A percentile compares a stretch with the other conserved stretches of the same genome.
These are phyloP conservation scores for Emydura subglobosa DNA, from an alignment of 2,113 vertebrate genomes.

Conservation along the genomic window DNA sequence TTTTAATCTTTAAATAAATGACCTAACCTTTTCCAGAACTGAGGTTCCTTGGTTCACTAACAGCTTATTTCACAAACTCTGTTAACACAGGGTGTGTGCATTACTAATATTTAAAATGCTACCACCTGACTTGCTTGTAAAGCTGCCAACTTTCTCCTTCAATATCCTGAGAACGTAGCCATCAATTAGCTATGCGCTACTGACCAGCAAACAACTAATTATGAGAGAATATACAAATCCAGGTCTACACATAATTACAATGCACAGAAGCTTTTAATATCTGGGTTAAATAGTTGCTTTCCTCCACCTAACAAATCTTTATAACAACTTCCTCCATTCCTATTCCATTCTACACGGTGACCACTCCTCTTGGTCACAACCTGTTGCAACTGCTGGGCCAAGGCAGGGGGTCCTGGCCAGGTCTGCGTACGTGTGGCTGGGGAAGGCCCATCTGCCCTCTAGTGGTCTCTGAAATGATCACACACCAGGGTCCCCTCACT, in stretches of 20 bases:
- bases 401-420: too few species aligned
- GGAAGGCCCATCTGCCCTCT: too few species aligned
- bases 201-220: not conserved
- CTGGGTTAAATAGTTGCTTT: not conserved
- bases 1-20: not conserved
- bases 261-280: not conserved
- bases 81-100: not conserved
- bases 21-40: accelerated
- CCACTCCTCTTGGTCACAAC: too few species aligned
- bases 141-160: not conserved
- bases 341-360: not conserved
- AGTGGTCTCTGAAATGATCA: too few species aligned
- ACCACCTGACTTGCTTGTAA: not conserved
- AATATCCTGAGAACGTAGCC: accelerated
- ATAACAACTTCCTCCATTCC: not conserved
- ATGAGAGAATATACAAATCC: not conserved
- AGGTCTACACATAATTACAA: not conserved
- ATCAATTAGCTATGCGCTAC: accelerated
- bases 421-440: too few species aligned
- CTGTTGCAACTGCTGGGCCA: too few species aligned
- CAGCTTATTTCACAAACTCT: not conserved
- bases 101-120: not conserved
- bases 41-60: not conserved
- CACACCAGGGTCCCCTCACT: too few species aligned
- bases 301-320: not conserved